phyloP scores from a whole-genome alignment of 2,113 vertebrate species.

The Malaclemys terrapin region DNA sequence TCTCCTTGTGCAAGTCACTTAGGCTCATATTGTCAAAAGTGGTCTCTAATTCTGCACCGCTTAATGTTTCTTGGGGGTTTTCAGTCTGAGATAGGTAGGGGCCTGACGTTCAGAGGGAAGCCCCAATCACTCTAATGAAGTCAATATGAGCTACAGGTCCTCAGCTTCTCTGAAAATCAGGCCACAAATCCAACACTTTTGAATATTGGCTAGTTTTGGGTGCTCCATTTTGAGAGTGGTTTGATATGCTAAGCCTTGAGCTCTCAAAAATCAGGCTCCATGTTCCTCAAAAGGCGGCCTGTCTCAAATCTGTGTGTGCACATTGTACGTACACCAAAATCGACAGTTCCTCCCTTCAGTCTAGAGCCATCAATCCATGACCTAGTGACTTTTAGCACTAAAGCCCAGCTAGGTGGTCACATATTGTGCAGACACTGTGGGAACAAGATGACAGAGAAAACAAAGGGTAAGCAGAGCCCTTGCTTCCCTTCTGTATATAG shows the following conservation, averaged over 20 bases:
- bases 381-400: background rate
- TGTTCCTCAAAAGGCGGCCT: background rate
- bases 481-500: background rate
- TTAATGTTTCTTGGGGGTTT: background rate
- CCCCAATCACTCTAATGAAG: rapidly evolving
- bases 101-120: background rate
- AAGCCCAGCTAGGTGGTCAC: background rate
- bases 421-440: background rate
- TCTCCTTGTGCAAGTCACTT: background rate
- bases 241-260: background rate
- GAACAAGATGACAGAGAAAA: background rate
- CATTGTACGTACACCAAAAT: background rate
- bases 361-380: background rate
- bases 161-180: background rate
- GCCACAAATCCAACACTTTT: background rate
- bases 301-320: background rate
- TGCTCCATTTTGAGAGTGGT: background rate
- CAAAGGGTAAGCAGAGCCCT: background rate
- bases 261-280: background rate
- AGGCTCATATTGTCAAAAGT: background rate
- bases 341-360: background rate
- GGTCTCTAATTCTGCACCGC: background rate
- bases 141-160: background rate
- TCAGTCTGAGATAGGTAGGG: background rate
- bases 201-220: background rate